phyloP scores from a whole-genome alignment of 2,113 vertebrate species.

The Gymnorhina tibicen region DNA sequence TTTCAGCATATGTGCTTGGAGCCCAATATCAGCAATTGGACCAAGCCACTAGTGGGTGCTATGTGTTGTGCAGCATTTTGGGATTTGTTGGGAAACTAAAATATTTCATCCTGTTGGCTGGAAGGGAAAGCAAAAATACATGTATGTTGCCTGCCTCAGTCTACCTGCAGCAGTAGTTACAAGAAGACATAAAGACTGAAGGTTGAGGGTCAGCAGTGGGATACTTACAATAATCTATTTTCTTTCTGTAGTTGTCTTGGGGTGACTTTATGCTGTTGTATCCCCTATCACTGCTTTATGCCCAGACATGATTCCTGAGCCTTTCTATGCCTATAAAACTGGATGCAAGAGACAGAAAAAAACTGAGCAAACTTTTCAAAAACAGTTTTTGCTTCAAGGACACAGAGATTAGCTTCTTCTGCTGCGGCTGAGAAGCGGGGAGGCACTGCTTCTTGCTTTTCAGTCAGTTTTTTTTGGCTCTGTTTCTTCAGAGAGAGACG shows the following conservation, averaged over 20 bases:
- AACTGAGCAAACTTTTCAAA: too few relatives aligned
- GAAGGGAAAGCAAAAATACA: neutral
- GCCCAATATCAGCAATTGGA: neutral
- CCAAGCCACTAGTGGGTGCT: neutral
- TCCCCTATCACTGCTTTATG: too few relatives aligned
- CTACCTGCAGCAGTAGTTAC: neutral
- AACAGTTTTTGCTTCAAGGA: too few relatives aligned
- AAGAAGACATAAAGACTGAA: neutral
- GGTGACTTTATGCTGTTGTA: too few relatives aligned
- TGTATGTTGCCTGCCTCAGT: neutral
- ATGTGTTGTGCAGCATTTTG: rapidly evolving
- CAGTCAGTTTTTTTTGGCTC: too few relatives aligned
- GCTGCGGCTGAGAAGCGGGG: too few relatives aligned
- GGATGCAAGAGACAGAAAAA: too few relatives aligned
- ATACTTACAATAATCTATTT: neutral
- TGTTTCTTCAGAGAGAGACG: too few relatives aligned
- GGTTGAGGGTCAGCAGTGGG: neutral
- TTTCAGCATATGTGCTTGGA: neutral
- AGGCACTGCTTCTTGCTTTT: too few relatives aligned
- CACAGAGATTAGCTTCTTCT: too few relatives aligned
- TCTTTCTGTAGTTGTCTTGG: neutral
- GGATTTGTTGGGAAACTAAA: neutral
- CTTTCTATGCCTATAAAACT: too few relatives aligned
- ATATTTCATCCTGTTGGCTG: neutral
- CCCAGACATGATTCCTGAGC: too few relatives aligned